Base-by-base conservation (phyloP, 2,888 invertebrate species). In the Gastrophysa polygoni region DNA sequence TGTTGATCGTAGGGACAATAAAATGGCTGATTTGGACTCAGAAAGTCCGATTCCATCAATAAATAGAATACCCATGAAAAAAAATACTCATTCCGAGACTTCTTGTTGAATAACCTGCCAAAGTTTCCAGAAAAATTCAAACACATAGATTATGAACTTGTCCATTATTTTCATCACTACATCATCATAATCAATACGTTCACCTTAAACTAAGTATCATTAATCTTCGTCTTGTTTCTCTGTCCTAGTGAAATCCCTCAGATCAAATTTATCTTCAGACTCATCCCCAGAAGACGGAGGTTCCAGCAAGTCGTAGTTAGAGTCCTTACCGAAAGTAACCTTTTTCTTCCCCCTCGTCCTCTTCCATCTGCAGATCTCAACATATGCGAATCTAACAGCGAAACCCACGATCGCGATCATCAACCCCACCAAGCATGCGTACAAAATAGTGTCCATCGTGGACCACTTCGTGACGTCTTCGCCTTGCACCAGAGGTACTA, bases 221-320 rank as follows among this genome's bases (percentile, higher is more conserved):
- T 10, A 51, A 20, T 32, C 1, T 18, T 16, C 10, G 29, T 32
- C 10, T 16, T 50, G 50, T 7, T 32, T 32, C n/a, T 50, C 16
- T 16, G 29, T 50, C 32, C 50, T 55, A 8, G 55, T 34, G 50
- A 54, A 51, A 34, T 64, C 38, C 17, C 75, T 69, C 20, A 77
- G 65, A 64, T 78, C 77, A 59, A 77, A 76, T 64, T 67, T 72
- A 44, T 77, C 77, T 66, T 78, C 78, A 7, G 74, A 73, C 66
- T 76, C 77, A 4, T 74, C 71, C 46, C 60, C 72, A 1, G 74
- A 72, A 29, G 58, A 61, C 43, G 70, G 69, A 16, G 56, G 61
- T 58, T 69, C 73, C 28, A 71, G 58, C 44, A 69, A 61, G 32
- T 70, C 67, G 49, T 76, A 75, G 11, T 60, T 56, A 44, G 59